Percentiles rank a stretch among this genome's conserved stretches.
Conservation (phyloP, 2,888 invertebrate genomes). For the Entomobrya proxima region DNA sequence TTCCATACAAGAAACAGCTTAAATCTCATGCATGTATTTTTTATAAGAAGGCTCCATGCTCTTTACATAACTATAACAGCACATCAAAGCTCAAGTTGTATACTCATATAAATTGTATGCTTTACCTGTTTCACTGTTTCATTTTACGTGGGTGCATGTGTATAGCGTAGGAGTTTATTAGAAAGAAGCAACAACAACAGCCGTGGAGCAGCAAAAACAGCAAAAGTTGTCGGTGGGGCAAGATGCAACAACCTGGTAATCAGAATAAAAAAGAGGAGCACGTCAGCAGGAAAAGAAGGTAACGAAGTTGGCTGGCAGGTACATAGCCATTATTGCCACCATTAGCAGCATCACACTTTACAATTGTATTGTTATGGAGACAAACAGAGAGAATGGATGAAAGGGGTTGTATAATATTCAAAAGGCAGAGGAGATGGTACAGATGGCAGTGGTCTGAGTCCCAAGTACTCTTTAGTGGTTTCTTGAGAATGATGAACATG, state of each 20-base stretch:
- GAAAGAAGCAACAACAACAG: background rate
- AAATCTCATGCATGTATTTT: constrained; percentile 16
- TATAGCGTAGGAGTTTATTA: constrained; percentile 17
- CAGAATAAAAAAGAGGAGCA: background rate
- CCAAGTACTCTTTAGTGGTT: too few relatives aligned
- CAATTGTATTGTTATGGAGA: background rate
- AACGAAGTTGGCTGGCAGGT: background rate
- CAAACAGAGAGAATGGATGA: background rate
- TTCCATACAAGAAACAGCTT: background rate
- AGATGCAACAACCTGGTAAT: background rate
- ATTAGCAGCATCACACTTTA: background rate
- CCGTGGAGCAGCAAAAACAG: background rate
- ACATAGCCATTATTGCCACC: background rate
- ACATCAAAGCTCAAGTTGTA: background rate
- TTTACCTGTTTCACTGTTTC: background rate
- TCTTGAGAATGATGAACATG: too few relatives aligned
- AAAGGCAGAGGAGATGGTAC: too few relatives aligned
- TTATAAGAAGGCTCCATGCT: background rate
- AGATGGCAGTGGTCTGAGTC: too few relatives aligned
- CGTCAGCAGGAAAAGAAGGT: background rate
- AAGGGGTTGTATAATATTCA: too few relatives aligned
- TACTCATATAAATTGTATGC: background rate
- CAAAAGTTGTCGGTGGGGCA: background rate
- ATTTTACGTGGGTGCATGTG: background rate
- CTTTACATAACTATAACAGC: background rate